Percentiles rank a stretch among this genome's conserved stretches.
Evolutionary conservation across 2,797 vertebrate species (phyloP).

Genomic region (Coccyzus lansbergi): DNA sequence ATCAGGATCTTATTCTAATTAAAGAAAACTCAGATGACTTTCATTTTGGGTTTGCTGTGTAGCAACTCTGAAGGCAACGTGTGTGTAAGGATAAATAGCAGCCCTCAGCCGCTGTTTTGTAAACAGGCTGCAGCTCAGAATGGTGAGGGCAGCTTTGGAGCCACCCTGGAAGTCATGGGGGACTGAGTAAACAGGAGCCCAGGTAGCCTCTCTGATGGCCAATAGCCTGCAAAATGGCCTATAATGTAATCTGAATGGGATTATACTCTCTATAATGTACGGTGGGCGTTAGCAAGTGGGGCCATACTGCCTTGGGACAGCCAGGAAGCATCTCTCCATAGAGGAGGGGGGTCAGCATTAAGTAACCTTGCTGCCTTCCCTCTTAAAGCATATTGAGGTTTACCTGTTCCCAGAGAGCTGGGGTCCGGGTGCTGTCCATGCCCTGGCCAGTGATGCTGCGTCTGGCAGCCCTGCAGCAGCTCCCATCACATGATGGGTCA

Average conservation of each 20-base stretch:
- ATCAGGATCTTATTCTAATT: conserved; percentile 44
- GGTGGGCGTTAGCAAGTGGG: fast-evolving
- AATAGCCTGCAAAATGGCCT: fast-evolving
- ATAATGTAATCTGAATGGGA: neutral
- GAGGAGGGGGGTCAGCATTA: fast-evolving
- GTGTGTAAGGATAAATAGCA: conserved; percentile 13
- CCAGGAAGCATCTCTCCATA: fast-evolving
- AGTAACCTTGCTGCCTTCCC: neutral
- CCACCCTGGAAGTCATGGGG: neutral
- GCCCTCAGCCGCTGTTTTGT: conserved; percentile 38
- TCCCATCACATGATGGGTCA: conserved; percentile 42
- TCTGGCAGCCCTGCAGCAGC: fast-evolving
- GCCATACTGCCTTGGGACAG: fast-evolving
- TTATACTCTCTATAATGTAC: too few species aligned
- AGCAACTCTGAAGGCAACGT: neutral
- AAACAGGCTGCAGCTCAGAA: conserved; percentile 39
- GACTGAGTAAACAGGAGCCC: neutral
- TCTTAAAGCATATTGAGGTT: fast-evolving
- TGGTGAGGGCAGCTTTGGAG: neutral
- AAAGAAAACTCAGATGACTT: conserved; percentile 55
- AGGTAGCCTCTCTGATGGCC: neutral
- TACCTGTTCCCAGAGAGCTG: neutral
- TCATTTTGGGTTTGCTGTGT: conserved; percentile 49
- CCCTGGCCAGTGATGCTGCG: fast-evolving
- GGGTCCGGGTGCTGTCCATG: fast-evolving